phyloP scores from a whole-genome alignment of 1,140 invertebrate genomes.

The Heliconius nattereri region DNA sequence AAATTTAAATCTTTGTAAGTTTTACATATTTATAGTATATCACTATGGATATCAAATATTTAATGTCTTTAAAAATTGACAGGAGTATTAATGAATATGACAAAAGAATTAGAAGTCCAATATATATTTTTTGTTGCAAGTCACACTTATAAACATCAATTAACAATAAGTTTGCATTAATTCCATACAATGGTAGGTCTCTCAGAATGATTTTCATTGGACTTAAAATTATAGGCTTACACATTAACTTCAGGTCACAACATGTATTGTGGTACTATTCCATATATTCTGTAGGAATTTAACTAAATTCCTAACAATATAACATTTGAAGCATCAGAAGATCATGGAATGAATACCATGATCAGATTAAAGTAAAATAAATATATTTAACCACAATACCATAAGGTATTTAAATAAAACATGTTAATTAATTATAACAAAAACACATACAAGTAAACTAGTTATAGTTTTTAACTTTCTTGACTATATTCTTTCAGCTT shows the following conservation, averaged over 20 bases:
- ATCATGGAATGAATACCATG: not conserved
- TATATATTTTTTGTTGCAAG: not conserved
- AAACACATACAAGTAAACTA: not conserved
- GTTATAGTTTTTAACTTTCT: not conserved
- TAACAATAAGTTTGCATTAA: not conserved
- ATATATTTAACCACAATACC: too few relatives aligned
- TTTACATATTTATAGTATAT: not conserved
- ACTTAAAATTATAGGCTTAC: not conserved
- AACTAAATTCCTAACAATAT: not conserved
- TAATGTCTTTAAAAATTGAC: not conserved
- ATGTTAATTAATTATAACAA: too few relatives aligned
- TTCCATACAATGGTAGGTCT: not conserved
- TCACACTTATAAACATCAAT: not conserved
- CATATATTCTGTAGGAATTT: not conserved
- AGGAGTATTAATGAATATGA: not conserved
- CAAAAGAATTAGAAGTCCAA: not conserved
- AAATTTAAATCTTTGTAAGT: too few relatives aligned
- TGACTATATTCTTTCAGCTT: conserved; percentile 15
- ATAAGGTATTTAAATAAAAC: too few relatives aligned
- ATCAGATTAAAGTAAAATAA: not conserved
- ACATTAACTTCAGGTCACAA: not conserved
- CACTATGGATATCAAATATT: not conserved
- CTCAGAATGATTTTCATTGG: too few relatives aligned
- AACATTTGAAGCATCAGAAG: not conserved
- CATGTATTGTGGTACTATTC: not conserved